Evolutionary conservation across 2,888 invertebrate species (phyloP).

Genomic region (Phalera bucephala): DNA sequence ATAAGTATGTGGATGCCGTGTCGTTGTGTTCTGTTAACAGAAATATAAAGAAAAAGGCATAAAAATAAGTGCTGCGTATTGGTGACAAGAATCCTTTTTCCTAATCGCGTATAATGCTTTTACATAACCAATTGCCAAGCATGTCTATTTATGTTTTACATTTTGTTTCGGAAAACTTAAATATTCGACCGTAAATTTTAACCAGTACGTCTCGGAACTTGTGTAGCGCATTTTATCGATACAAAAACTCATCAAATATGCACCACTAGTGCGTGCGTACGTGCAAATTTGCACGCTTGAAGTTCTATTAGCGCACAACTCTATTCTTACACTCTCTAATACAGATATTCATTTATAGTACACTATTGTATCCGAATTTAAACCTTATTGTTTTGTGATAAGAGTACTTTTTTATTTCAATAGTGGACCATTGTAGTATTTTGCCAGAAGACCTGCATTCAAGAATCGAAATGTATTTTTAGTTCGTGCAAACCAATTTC

Average conservation of each 20-base stretch:
- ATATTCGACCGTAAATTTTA: too few relatives aligned
- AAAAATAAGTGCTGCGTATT: too few relatives aligned
- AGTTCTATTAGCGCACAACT: slow-evolving; percentile 34
- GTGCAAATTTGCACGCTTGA: slow-evolving; percentile 52
- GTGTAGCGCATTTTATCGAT: slow-evolving; percentile 17
- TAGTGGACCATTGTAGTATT: slow-evolving; percentile 11
- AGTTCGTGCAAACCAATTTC: slow-evolving; percentile 1
- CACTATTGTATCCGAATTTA: slow-evolving; percentile 2
- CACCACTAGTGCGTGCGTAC: slow-evolving; percentile 49
- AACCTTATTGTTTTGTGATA: slow-evolving; percentile 6
- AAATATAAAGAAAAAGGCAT: too few relatives aligned
- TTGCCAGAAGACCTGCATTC: slow-evolving; percentile 12
- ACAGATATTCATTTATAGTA: slow-evolving; percentile 10
- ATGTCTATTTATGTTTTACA: too few relatives aligned
- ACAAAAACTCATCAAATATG: slow-evolving; percentile 7
- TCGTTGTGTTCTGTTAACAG: too few relatives aligned
- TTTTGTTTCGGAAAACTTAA: too few relatives aligned
- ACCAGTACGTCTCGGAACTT: too few relatives aligned
- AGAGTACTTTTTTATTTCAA: slow-evolving; percentile 2
- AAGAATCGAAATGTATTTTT: slow-evolving; percentile 21
- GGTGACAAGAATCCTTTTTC: too few relatives aligned
- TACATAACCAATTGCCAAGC: too few relatives aligned
- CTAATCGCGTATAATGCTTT: too few relatives aligned
- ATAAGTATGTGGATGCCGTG: too few relatives aligned
- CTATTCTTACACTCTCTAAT: slow-evolving; percentile 18